Evolutionary conservation across 2,888 invertebrate species (phyloP).

Genomic region (Mimas tiliae): DNA sequence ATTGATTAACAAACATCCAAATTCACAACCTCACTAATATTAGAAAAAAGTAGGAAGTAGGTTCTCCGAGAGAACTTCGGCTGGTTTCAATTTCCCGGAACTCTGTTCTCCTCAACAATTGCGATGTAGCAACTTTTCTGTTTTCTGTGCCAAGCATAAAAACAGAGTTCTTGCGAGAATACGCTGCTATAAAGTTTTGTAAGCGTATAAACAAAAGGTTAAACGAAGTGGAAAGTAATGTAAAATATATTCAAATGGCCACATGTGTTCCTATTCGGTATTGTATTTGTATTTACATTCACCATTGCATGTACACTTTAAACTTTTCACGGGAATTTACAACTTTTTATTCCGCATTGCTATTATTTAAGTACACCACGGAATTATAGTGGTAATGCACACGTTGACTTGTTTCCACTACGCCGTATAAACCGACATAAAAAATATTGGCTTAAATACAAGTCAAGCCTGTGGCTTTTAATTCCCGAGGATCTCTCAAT

Average conservation of each 20-base stretch:
- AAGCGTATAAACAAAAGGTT: constrained; percentile 1
- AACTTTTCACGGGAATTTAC: background rate
- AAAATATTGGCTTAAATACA: too few relatives aligned
- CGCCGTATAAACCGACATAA: too few relatives aligned
- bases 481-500: too few relatives aligned
- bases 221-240: constrained; percentile 10
- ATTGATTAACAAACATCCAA: too few relatives aligned
- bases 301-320: background rate
- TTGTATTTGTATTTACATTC: background rate
- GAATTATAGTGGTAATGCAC: background rate
- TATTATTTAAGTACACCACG: background rate
- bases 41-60: too few relatives aligned
- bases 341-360: background rate
- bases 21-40: too few relatives aligned
- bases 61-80: too few relatives aligned
- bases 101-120: too few relatives aligned
- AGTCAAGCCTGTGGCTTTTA: too few relatives aligned
- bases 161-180: background rate
- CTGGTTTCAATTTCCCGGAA: too few relatives aligned
- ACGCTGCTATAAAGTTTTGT: background rate
- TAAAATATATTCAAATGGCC: constrained; percentile 7
- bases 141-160: background rate
- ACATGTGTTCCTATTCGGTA: background rate
- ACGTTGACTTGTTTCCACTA: too few relatives aligned
- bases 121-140: too few relatives aligned